These are phyloP conservation scores for Brotula barbata DNA, from an alignment of 2,797 vertebrate species.

Conservation along the genomic window DNA sequence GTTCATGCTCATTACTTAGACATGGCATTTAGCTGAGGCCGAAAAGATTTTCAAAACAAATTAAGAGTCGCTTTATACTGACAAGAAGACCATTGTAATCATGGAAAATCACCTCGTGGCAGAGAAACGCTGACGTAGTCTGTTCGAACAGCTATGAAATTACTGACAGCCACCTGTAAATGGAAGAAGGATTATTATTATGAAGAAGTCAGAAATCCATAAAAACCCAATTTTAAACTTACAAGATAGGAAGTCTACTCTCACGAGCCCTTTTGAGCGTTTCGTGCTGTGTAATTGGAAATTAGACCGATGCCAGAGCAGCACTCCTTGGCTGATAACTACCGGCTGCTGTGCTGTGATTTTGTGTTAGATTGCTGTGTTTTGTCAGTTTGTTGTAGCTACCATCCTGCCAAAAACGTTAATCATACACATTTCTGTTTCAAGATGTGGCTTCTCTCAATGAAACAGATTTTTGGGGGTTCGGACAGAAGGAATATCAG, in stretches of 20 bases:
- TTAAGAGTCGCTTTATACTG: too few species aligned
- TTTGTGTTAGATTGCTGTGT: constrained; percentile 56
- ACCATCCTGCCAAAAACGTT: neutral
- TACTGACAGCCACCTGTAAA: too few species aligned
- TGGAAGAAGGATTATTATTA: too few species aligned
- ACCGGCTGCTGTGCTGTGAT: constrained; percentile 9
- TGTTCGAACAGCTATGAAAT: too few species aligned
- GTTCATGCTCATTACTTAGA: too few species aligned
- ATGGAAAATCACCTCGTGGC: too few species aligned
- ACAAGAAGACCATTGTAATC: too few species aligned
- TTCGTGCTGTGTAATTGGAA: neutral
- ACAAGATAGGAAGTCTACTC: neutral
- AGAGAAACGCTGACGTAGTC: too few species aligned
- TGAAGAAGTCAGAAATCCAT: neutral
- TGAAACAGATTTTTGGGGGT: constrained; percentile 16
- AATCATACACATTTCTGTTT: constrained; percentile 13
- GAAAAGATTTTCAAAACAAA: too few species aligned
- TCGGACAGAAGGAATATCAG: constrained; percentile 29
- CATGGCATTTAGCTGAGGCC: too few species aligned
- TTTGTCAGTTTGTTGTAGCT: constrained; percentile 31
- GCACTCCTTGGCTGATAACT: neutral
- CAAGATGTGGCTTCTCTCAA: constrained; percentile 6
- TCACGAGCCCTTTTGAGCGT: too few species aligned
- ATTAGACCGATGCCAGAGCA: constrained; percentile 31
- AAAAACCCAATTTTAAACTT: neutral